phyloP scores from a whole-genome alignment of 2,797 vertebrate genomes.

The Aulostomus chinensis region DNA sequence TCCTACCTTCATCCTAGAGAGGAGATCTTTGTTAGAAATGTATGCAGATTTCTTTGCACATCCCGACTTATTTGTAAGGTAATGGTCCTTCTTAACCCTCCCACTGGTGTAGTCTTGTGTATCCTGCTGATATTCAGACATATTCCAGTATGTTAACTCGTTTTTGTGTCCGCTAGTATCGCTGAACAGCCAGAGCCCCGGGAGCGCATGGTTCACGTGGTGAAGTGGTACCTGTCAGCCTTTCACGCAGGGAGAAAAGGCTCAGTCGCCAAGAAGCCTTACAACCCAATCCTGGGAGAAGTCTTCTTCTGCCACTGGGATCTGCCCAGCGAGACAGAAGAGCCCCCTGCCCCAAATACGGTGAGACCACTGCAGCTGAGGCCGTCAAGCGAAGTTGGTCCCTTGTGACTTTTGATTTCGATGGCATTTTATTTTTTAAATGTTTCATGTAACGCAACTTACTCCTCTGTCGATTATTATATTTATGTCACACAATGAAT shows the following conservation, averaged over 20 bases:
- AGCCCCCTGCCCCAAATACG: slow-evolving; percentile 68
- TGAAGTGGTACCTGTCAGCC: slow-evolving; percentile 98
- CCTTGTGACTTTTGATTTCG: too few species aligned
- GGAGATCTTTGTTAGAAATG: slow-evolving; percentile 98
- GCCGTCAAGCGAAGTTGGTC: background rate
- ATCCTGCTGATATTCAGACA: background rate
- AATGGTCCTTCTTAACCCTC: slow-evolving; percentile 40
- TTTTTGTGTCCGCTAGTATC: slow-evolving; percentile 78
- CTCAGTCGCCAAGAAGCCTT: slow-evolving; percentile 98
- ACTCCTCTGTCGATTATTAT: too few species aligned
- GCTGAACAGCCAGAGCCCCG: slow-evolving; percentile 91
- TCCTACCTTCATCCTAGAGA: slow-evolving; percentile 97
- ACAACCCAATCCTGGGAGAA: slow-evolving; percentile 97
- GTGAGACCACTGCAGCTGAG: slow-evolving; percentile 47
- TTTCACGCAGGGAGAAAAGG: slow-evolving; percentile 98
- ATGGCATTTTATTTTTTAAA: too few species aligned
- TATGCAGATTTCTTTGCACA: slow-evolving; percentile 99
- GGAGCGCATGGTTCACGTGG: slow-evolving; percentile 96
- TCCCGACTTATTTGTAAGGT: slow-evolving; percentile 98
- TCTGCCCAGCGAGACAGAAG: slow-evolving; percentile 86
- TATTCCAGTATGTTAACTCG: background rate
- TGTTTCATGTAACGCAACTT: too few species aligned
- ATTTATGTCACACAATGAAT: too few species aligned
- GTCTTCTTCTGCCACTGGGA: slow-evolving; percentile 98
- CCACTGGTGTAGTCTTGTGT: background rate